phyloP scores from a whole-genome alignment of 2,113 vertebrate species.

The Peucedramus taeniatus region DNA sequence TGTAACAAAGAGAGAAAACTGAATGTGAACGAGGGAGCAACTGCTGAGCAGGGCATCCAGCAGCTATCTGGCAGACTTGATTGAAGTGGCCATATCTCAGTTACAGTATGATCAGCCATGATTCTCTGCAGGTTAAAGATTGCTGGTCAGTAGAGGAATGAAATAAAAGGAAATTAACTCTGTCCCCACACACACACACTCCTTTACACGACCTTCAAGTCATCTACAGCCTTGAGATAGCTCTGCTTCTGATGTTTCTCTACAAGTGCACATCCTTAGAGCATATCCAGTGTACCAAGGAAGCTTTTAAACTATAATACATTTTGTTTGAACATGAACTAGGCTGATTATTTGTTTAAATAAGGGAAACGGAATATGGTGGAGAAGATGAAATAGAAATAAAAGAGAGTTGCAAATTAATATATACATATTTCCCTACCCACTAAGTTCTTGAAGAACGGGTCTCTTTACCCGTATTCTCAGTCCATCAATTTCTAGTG shows the following conservation, averaged over 20 bases:
- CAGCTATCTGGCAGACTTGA: background rate
- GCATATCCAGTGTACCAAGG: background rate
- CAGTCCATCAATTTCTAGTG: background rate
- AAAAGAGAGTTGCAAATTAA: background rate
- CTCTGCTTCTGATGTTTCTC: background rate
- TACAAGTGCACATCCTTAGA: background rate
- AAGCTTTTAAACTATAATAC: background rate
- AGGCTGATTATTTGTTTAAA: background rate
- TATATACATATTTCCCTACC: background rate
- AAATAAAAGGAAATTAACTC: background rate
- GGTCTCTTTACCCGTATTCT: background rate
- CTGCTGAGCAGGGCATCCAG: background rate
- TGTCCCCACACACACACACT: rapidly evolving
- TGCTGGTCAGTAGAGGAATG: background rate
- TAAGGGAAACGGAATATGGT: background rate
- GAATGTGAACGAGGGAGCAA: background rate
- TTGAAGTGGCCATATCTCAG: background rate
- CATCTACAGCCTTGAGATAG: background rate
- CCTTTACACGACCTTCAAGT: background rate
- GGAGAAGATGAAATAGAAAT: background rate
- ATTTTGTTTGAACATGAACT: background rate
- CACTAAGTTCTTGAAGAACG: background rate
- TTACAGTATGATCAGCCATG: background rate
- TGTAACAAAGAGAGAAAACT: background rate
- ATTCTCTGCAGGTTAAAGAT: background rate